phyloP scores from a whole-genome alignment of 2,888 invertebrate genomes.

The Trilocha varians region DNA sequence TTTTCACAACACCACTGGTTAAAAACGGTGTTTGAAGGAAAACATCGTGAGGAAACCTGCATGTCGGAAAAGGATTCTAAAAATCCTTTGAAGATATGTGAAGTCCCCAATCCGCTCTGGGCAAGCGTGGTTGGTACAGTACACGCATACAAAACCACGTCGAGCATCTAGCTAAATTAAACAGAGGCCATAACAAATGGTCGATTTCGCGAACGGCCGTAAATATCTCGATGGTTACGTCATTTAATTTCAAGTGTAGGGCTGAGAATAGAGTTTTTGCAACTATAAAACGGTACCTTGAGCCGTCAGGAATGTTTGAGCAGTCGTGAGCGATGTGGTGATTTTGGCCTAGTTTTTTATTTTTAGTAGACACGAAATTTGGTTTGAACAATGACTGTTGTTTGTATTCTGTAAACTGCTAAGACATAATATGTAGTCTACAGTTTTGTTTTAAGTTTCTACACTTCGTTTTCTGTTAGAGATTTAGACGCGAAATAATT shows the following conservation, averaged over 20 bases:
- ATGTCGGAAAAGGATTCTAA: too few species aligned
- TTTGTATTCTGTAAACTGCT: background rate
- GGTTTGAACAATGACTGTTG: background rate
- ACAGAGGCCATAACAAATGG: background rate
- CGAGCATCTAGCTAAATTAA: too few species aligned
- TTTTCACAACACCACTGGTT: too few species aligned
- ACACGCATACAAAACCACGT: background rate
- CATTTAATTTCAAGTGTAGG: conserved; percentile 3
- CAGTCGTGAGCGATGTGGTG: conserved; percentile 20
- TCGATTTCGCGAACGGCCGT: conserved; percentile 1
- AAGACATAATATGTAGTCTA: background rate
- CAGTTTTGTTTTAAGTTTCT: background rate
- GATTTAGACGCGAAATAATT: too few species aligned
- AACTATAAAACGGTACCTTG: conserved; percentile 13
- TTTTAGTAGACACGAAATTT: conserved; percentile 2
- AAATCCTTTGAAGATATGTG: too few species aligned
- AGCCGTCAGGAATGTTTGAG: conserved; percentile 22
- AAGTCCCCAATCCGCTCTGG: too few species aligned
- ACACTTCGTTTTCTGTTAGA: too few species aligned
- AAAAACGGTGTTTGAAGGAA: too few species aligned
- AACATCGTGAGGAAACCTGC: too few species aligned
- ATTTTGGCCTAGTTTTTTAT: conserved; percentile 16
- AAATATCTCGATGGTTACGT: conserved; percentile 2
- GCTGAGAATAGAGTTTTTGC: conserved; percentile 3
- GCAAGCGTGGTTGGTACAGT: too few species aligned